These are phyloP conservation scores for Leucophenga maculata DNA, from an alignment of 2,888 invertebrate genomes.

Conservation along the genomic window DNA sequence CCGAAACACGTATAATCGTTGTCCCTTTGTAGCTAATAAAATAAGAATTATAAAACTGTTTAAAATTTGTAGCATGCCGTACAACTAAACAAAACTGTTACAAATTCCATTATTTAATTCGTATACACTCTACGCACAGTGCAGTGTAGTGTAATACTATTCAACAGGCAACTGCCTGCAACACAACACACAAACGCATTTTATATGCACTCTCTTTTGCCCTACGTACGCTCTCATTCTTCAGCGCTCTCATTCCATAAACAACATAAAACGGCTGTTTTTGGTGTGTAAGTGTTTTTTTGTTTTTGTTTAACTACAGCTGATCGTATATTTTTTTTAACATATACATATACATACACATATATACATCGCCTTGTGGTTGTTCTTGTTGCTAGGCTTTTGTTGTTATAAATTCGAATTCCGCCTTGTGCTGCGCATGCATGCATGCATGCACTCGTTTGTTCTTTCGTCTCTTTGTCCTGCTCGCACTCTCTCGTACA, in stretches of 20 bases:
- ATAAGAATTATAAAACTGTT: too few species aligned
- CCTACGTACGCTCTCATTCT: neutral
- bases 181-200: too few species aligned
- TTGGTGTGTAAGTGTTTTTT: neutral
- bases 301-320: constrained; percentile 42
- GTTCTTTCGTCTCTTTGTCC: constrained; percentile 10
- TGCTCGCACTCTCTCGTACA: neutral
- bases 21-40: too few species aligned
- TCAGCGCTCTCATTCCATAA: neutral
- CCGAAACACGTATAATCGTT: too few species aligned
- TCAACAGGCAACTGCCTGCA: too few species aligned
- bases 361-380: neutral
- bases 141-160: neutral
- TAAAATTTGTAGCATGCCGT: too few species aligned
- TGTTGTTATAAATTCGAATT: constrained; percentile 28
- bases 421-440: neutral
- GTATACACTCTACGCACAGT: too few species aligned
- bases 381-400: neutral
- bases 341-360: constrained; percentile 17
- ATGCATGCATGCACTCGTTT: neutral
- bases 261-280: constrained; percentile 15
- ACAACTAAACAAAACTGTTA: too few species aligned
- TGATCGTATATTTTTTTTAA: constrained; percentile 45
- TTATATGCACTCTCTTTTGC: neutral
- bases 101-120: too few species aligned